Evolutionary conservation across 2,113 vertebrate genomes (phyloP), one percentile per base, ranked within the genome.

Genomic region (Epinephelus cyanopodus): DNA sequence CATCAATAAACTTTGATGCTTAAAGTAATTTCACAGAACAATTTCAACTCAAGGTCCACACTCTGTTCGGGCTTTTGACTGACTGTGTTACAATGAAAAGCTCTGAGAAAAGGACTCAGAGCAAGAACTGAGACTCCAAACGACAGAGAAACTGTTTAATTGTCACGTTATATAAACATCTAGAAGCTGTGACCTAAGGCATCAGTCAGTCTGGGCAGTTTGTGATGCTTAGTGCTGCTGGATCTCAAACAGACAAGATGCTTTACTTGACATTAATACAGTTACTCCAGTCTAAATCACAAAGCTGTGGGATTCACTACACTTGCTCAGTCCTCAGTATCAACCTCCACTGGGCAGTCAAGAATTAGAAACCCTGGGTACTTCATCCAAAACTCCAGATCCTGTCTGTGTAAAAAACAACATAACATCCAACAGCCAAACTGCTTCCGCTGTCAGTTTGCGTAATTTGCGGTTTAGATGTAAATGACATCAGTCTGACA

Each of bases 401-500:
- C 75, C 66, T 25, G 60, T 33, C 23, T 68, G 37, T 64, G 27
- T 66, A 47, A 21, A 5, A 68, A 66, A 57, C 54, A 69, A 63
- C 45, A 47, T 29, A 19, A 45, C 53, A 29, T 12, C 73, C 33
- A 61, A 13, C 57, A 10, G 42, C 39, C 64, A 83, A 57, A 63
- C 54, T 65, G 39, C 67, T 48, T 53, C 29, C 8, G 17, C 14
- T 45, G 25, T 69, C 33, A 23, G 15, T 52, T 39, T 65, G 27
- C 72, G 25, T 74, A 81, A 88, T 81, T 70, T 39, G 53, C 50
- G 29, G 75, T 80, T 83, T 61, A 62, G 66, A 79, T 84, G 67
- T 78, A 82, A 81, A 82, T 69, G 25, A 68, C 48, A 78, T 69
- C 61, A 75, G 52, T 77, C 33, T 78, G 82, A 79, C 68, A 74